A percentile compares a stretch with the other conserved stretches of the same genome.
Evolutionary conservation across 2,113 vertebrate species (phyloP).

Genomic region (Muntiacus reevesi): DNA sequence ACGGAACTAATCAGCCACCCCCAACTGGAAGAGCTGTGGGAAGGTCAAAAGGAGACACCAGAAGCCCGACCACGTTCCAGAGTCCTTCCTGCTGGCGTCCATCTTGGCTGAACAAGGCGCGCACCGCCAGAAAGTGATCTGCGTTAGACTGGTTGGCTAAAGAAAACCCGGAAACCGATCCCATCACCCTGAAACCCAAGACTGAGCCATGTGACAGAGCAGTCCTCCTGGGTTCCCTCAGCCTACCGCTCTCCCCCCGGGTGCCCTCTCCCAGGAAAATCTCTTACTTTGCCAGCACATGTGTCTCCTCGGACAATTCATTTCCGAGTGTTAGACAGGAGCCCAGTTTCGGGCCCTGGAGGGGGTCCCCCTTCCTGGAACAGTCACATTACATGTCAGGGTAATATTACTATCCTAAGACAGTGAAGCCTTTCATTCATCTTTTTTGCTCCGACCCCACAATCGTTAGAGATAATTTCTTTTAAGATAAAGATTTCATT

Average conservation of each 20-base stretch:
- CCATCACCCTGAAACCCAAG: rapidly evolving
- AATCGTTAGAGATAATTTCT: too few relatives aligned
- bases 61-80: neutral
- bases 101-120: neutral
- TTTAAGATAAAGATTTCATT: too few relatives aligned
- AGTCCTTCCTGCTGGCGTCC: neutral
- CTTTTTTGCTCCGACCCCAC: neutral
- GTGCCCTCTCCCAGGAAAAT: rapidly evolving
- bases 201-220: neutral
- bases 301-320: neutral
- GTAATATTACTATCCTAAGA: neutral
- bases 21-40: neutral
- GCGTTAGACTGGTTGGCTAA: neutral
- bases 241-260: rapidly evolving
- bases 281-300: neutral
- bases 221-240: neutral
- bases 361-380: neutral
- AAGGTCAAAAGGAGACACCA: neutral
- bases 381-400: neutral
- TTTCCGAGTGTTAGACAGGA: neutral
- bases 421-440: neutral
- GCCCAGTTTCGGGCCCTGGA: neutral
- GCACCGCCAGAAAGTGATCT: neutral
- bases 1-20: neutral
- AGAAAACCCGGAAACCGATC: neutral